A percentile compares a stretch with the other conserved stretches of the same genome.
These are phyloP conservation scores for Xerus rutilus DNA, from an alignment of 2,797 vertebrate species.

Conservation along the genomic window DNA sequence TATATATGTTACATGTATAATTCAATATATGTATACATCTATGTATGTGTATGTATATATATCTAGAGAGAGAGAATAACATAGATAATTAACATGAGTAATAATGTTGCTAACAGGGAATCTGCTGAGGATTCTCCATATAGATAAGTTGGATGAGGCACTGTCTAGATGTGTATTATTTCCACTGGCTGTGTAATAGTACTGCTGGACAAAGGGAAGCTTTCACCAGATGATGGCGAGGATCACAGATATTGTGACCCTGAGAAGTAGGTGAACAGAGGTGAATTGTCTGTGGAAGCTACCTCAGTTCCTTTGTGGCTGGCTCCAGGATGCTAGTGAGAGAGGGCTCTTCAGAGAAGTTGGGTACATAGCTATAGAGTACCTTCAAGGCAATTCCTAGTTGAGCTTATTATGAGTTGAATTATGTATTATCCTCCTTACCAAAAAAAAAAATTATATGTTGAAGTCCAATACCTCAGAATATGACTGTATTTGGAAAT, in stretches of 20 bases:
- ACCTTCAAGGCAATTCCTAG: neutral
- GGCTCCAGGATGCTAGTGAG: neutral
- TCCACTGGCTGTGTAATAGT: neutral
- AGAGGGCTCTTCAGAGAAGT: neutral
- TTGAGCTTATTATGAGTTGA: neutral
- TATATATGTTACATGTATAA: no score
- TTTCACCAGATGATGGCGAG: neutral
- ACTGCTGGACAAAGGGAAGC: neutral
- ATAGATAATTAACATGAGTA: no score
- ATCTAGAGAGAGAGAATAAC: no score
- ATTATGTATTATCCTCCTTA: neutral
- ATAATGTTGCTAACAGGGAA: neutral
- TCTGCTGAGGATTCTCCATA: neutral
- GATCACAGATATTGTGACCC: neutral
- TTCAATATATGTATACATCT: neutral
- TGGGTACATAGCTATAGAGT: neutral
- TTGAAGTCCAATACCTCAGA: neutral
- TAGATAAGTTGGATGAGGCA: neutral
- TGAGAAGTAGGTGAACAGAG: neutral
- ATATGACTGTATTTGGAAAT: neutral
- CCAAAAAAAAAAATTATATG: neutral
- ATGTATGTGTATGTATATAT: neutral
- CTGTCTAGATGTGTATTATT: neutral
- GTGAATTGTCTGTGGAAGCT: neutral
- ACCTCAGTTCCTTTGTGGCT: neutral